Conservation (phyloP, 2,888 invertebrate genomes). For the Periphyllus acericola region DNA sequence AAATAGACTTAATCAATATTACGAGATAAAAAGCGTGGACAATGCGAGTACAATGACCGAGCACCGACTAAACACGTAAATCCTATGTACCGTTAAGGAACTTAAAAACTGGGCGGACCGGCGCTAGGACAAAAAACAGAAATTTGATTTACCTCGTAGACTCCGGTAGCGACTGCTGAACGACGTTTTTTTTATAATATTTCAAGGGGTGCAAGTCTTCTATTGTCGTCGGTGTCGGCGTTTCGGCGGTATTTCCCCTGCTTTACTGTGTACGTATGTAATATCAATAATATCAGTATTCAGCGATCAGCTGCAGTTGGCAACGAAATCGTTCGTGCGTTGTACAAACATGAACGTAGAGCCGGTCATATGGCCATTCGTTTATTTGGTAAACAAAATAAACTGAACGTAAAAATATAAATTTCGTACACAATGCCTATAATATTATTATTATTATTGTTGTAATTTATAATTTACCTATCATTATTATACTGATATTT, state of each 20-base stretch:
- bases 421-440: not conserved
- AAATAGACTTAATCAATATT: too few relatives aligned
- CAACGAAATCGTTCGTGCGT: slow-evolving; percentile 7
- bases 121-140: not conserved
- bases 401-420: slow-evolving; percentile 17
- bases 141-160: slow-evolving; percentile 30
- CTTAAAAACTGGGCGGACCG: not conserved
- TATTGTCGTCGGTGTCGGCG: not conserved
- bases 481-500: not conserved
- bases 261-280: slow-evolving; percentile 4
- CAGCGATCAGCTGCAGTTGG: not conserved
- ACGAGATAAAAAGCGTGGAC: not conserved
- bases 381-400: slow-evolving; percentile 36
- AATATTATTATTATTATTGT: not conserved
- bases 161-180: not conserved
- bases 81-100: not conserved
- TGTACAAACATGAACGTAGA: slow-evolving; percentile 32
- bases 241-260: slow-evolving; percentile 19
- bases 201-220: not conserved
- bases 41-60: not conserved
- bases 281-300: not conserved
- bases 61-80: not conserved
- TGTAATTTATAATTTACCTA: not conserved
- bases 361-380: not conserved
- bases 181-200: not conserved